phyloP scores from a whole-genome alignment of 2,797 vertebrate species.

The Microctenopoma lineatum region DNA sequence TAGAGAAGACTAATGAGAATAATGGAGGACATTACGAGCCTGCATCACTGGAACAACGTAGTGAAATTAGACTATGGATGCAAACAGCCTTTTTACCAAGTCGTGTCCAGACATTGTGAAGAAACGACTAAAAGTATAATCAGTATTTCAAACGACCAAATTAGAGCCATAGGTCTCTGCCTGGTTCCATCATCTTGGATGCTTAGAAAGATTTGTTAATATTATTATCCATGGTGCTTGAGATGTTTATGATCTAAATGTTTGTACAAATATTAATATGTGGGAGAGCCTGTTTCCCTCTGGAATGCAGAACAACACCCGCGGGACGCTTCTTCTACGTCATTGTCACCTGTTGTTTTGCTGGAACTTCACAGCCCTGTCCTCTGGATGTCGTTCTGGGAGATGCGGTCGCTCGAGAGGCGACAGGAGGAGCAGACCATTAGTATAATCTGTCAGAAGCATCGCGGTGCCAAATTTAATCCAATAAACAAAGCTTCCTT shows the following conservation, averaged over 20 bases:
- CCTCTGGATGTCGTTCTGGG: constrained; percentile 38
- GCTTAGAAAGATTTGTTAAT: constrained; percentile 64
- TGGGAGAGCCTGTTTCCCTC: constrained; percentile 74
- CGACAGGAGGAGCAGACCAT: constrained; percentile 20
- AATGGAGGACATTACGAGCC: constrained; percentile 16
- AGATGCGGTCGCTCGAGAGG: constrained; percentile 36
- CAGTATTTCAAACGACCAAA: constrained; percentile 32
- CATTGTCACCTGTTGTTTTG: constrained; percentile 28
- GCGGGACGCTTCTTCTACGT: constrained; percentile 78
- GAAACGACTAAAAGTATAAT: constrained; percentile 16
- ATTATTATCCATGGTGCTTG: constrained; percentile 84
- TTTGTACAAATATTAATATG: constrained; percentile 84
- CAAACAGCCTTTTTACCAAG: background rate
- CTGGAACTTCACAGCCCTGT: constrained; percentile 1
- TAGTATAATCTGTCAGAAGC: constrained; percentile 37
- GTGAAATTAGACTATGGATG: constrained; percentile 15
- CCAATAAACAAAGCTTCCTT: background rate
- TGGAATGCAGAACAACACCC: constrained; percentile 58
- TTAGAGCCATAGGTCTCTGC: constrained; percentile 74
- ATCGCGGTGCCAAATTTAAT: background rate
- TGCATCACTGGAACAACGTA: constrained; percentile 34
- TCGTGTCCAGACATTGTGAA: constrained; percentile 13
- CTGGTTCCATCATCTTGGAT: constrained; percentile 78
- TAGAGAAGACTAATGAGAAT: constrained; percentile 32
- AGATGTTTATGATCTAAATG: constrained; percentile 85